phyloP scores from a whole-genome alignment of 2,888 invertebrate species.

The Julus scanicus region DNA sequence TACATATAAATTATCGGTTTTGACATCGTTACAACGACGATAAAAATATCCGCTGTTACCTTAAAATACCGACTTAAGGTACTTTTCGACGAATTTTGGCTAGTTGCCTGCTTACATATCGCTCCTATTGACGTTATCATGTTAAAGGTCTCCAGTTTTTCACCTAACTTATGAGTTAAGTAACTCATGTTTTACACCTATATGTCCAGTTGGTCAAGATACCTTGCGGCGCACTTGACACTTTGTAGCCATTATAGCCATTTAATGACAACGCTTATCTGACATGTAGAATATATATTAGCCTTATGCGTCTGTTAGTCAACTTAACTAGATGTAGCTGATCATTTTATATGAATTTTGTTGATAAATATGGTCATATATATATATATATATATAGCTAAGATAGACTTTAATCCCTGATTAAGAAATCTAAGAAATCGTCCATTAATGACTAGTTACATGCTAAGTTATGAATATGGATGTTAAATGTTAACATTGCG shows the following conservation, averaged over 20 bases:
- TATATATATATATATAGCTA: too few species aligned
- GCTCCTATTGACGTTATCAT: background rate
- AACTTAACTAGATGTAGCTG: too few species aligned
- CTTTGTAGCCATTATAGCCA: background rate
- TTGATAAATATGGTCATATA: too few species aligned
- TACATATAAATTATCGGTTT: conserved; percentile 21
- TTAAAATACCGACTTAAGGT: background rate
- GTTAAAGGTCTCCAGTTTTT: background rate
- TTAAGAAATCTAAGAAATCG: too few species aligned
- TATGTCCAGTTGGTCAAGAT: background rate
- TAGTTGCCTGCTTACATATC: background rate
- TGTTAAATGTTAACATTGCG: too few species aligned
- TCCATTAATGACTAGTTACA: too few species aligned
- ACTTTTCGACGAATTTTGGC: background rate
- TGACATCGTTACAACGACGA: background rate
- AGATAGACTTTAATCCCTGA: too few species aligned
- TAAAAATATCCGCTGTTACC: background rate
- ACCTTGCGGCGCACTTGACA: background rate
- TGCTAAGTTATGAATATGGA: too few species aligned
- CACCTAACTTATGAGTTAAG: background rate
- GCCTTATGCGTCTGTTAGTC: too few species aligned
- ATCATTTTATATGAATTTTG: too few species aligned
- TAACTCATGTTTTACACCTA: background rate
- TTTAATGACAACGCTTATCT: too few species aligned
- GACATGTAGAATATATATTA: too few species aligned